Base-by-base conservation (phyloP, 23 tunicate species). In the Trididemnum miniatum region DNA sequence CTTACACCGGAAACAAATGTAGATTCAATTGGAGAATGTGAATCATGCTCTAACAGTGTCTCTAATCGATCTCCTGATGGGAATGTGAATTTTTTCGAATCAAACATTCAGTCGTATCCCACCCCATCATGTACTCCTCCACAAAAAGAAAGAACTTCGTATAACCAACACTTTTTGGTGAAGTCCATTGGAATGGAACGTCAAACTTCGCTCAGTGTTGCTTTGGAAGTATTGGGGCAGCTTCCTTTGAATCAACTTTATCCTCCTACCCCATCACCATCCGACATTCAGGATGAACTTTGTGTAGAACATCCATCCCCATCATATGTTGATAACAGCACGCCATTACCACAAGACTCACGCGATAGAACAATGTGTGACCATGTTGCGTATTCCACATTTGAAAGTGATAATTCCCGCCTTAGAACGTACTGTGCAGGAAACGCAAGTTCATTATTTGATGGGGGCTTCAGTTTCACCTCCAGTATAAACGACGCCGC, bases 191-290 rank as follows among this genome's bases (percentile, higher is more conserved):
- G 29, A 26, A 12, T 62, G 4, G 67, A 62, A 31, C 57, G 89
- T 1, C 89, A 85, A 54, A 63, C 89, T 1, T 85, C 89, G 3
- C 64, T 85, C 36, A 85, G 54, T 34, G 54, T 85, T 34, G 89
- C 78, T 9, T 2, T 78, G 63, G 89, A 85, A 49, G 89, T 85
- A 23, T 44, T 85, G 38, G 89, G 89, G 1, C 1, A 50, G 63
- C 20, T 3, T 1, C 29, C 38, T 73, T 2, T 7, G 7, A 7
- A 20, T 26, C 59, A 27, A 1, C 32, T 37, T 15, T 69, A 67
- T 35, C 65, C 86, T 35, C 76, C 76, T 1, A 76, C 82, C 32
- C 82, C 88, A 20, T 65, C 74, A 30, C 15, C 77, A 1, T 22
- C 63, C 20, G 75, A 54, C 29, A 38, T 1, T 40, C 82, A 35